Evolutionary conservation across 2,888 invertebrate species (phyloP), one percentile per base, ranked within the genome.

Genomic region (Lasioglossum marginatum): DNA sequence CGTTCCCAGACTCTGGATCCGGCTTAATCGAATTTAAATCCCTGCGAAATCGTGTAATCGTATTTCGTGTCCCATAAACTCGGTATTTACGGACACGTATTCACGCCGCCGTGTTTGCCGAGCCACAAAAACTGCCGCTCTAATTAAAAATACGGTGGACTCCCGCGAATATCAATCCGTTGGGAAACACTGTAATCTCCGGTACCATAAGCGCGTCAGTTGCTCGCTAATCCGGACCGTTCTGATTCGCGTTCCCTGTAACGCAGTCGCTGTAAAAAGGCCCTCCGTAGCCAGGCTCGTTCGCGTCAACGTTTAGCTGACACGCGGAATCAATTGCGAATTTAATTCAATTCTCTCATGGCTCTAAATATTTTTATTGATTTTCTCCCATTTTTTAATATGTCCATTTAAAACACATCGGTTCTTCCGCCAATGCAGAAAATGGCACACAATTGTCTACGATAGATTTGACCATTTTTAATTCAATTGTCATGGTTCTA

Each of bases 21-120:
- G 31, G n/a, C 19, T 72, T 48, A 72, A 45, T 45, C 8, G 45
- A 43, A 72, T 72, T 48, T 48, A 72, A 72, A 72, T 72, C 72
- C 45, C 31, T 43, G 43, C 27, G 19, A 34, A 66, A 66, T 66
- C 66, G 66, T 19, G 66, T 66, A 71, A 48, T 72, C 31, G 72
- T 43, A 72, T 45, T 48, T 72, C 72, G 3, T 23, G n/a, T 37
- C 4, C 37, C 45, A 72, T 72, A 72, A 45, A 72, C 31, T 31
- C 45, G 6, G 27, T 45, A 45, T 45, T 45, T 72, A 31, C 31
- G 31, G 31, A 72, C 27, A 4, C 31, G 27, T 19, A 27, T 8
- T 19, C 45, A 4, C 5, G 16, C 0, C 60, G 27, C 60, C 5
- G n/a, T 31, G 60, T 60, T 60, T 31, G 27, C 27, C 60, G 60